Evolutionary conservation across 2,888 invertebrate genomes (phyloP).

Genomic region (Meganola albula): DNA sequence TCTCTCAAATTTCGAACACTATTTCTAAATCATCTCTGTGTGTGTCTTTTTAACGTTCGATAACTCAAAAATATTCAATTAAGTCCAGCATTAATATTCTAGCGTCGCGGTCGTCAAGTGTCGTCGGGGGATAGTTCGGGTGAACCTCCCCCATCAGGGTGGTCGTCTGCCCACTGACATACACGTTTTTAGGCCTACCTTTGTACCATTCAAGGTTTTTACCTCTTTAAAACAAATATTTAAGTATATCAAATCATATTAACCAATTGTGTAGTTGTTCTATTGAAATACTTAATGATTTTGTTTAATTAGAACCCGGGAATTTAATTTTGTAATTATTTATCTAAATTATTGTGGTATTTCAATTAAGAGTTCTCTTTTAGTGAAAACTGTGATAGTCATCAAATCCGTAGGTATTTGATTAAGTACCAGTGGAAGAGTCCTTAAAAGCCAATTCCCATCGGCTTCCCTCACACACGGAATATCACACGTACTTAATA

Average conservation of each 20-base stretch:
- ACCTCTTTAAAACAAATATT: slow-evolving; percentile 40
- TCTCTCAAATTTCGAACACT: too few relatives aligned
- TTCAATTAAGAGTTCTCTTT: too few relatives aligned
- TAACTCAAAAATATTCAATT: slow-evolving; percentile 67
- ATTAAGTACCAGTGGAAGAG: too few relatives aligned
- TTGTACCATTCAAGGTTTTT: slow-evolving; percentile 62
- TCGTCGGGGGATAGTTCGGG: slow-evolving; percentile 53
- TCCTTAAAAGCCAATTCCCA: too few relatives aligned
- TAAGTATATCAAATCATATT: slow-evolving; percentile 11
- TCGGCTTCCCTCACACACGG: too few relatives aligned
- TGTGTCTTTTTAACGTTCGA: slow-evolving; percentile 22
- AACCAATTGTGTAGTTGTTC: background rate
- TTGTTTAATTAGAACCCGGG: background rate
- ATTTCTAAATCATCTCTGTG: too few relatives aligned
- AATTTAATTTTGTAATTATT: background rate
- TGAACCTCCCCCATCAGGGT: slow-evolving; percentile 23
- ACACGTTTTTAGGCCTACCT: slow-evolving; percentile 72
- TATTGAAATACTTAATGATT: background rate
- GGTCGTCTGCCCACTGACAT: slow-evolving; percentile 52
- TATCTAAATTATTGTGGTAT: background rate
- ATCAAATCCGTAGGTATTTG: too few relatives aligned
- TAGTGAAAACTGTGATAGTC: too few relatives aligned
- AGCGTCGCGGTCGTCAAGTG: slow-evolving; percentile 67
- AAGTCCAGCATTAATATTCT: slow-evolving; percentile 69
- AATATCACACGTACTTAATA: too few relatives aligned